A percentile compares a stretch with the other conserved stretches of the same genome.
Evolutionary conservation across 2,888 invertebrate species (phyloP).

Genomic region (Ypsolopha scabrella): DNA sequence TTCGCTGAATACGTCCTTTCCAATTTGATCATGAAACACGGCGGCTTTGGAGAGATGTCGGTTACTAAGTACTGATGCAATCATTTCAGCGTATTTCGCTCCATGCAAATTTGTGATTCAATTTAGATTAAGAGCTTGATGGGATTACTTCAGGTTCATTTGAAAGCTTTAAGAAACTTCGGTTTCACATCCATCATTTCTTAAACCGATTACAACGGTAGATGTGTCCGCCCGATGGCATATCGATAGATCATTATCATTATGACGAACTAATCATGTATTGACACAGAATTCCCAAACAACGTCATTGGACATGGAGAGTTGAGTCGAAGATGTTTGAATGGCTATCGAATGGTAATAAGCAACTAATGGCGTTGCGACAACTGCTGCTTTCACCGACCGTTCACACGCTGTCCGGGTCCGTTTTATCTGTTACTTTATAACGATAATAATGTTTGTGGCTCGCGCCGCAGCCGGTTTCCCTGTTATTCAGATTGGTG

Average conservation of each 20-base stretch:
- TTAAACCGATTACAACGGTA: conserved; percentile 16
- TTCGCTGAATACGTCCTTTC: conserved; percentile 30
- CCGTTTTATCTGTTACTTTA: conserved; percentile 65
- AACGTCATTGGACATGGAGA: conserved; percentile 32
- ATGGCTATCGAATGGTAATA: conserved; percentile 39
- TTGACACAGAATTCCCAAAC: conserved; percentile 21
- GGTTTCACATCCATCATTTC: conserved; percentile 4
- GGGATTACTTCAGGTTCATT: conserved; percentile 5
- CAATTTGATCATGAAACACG: conserved; percentile 32
- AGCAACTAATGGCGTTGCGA: conserved; percentile 39
- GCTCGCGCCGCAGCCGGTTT: conserved; percentile 60
- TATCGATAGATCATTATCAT: conserved; percentile 27
- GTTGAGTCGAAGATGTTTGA: conserved; percentile 31
- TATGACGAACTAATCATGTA: conserved; percentile 30
- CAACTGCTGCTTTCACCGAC: conserved; percentile 59
- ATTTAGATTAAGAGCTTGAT: conserved; percentile 51
- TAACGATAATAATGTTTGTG: conserved; percentile 61
- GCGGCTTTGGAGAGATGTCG: conserved; percentile 19
- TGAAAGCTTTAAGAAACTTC: neutral
- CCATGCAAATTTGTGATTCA: conserved; percentile 44
- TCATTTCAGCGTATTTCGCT: conserved; percentile 34
- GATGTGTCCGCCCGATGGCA: conserved; percentile 19
- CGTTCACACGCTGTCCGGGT: conserved; percentile 66
- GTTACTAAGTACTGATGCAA: conserved; percentile 34
- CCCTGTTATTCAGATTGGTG: conserved; percentile 45